These are phyloP conservation scores for Erebia aethiops DNA, from an alignment of 2,888 invertebrate genomes.

Conservation along the genomic window DNA sequence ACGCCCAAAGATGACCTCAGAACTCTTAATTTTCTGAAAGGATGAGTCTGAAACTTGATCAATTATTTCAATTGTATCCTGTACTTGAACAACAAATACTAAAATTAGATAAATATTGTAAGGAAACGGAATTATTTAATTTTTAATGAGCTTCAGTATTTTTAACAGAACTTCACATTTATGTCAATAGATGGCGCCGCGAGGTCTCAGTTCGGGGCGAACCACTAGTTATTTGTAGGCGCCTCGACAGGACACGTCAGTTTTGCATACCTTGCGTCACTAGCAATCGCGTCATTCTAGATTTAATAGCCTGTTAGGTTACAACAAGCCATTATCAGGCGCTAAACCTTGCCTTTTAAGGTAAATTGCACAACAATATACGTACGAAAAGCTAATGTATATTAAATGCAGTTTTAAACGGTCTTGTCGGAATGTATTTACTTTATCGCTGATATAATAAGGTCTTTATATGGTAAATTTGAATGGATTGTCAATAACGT, in stretches of 20 bases:
- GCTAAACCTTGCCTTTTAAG: slow-evolving; percentile 27
- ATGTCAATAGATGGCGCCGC: no score
- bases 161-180: no score
- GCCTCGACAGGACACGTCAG: slow-evolving; percentile 42
- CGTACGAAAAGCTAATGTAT: slow-evolving; percentile 12
- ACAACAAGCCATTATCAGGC: slow-evolving; percentile 23
- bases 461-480: slow-evolving; percentile 1
- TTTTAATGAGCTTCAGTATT: no score
- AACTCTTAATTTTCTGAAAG: no score
- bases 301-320: slow-evolving; percentile 32
- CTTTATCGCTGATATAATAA: slow-evolving; percentile 11
- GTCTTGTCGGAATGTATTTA: slow-evolving; percentile 4
- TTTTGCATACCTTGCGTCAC: slow-evolving; percentile 52
- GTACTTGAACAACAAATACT: no score
- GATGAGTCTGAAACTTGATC: no score
- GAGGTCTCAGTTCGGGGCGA: no score
- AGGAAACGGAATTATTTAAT: no score
- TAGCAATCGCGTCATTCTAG: slow-evolving; percentile 53
- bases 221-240: slow-evolving; percentile 38
- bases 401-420: slow-evolving; percentile 12
- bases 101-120: no score
- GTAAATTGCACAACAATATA: slow-evolving; percentile 20
- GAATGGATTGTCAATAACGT: background rate
- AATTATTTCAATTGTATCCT: no score
- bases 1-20: no score